Conservation (phyloP, 1,140 invertebrate genomes). For the Philotrypesis tridentata region DNA sequence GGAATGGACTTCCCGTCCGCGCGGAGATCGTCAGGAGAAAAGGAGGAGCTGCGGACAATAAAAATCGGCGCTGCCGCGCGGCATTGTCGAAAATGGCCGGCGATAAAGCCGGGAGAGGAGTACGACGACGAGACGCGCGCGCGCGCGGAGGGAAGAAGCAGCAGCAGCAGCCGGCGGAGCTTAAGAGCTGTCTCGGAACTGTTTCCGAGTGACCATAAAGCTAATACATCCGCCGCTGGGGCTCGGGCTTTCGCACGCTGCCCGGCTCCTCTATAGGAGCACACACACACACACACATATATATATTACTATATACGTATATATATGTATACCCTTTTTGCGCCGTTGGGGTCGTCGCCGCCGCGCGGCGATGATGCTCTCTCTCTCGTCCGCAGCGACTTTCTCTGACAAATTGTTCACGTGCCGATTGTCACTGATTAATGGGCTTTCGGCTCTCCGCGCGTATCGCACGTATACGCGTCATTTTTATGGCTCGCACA, state of each 20-base stretch:
- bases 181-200: conserved; percentile 63
- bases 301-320: too few species aligned
- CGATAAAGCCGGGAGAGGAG: conserved; percentile 65
- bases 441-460: conserved; percentile 9
- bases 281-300: too few species aligned
- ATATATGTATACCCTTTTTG: conserved; percentile 21
- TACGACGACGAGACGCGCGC: too few species aligned
- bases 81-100: conserved; percentile 61
- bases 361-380: conserved; percentile 33
- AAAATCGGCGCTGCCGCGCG: conserved; percentile 23
- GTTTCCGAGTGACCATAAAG: conserved; percentile 71
- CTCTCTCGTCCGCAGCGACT: too few species aligned
- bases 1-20: too few species aligned
- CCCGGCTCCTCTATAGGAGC: background rate
- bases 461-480: too few species aligned
- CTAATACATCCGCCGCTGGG: conserved; percentile 68
- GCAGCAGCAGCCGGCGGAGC: conserved; percentile 36
- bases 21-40: background rate
- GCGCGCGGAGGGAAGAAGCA: background rate
- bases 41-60: conserved; percentile 12
- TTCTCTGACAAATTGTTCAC: conserved; percentile 71
- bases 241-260: conserved; percentile 50
- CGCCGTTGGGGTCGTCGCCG: background rate
- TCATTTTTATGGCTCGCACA: background rate
- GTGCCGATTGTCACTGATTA: conserved; percentile 60